Evolutionary conservation across 2,888 invertebrate species (phyloP).

Genomic region (Acrobasis suavella): DNA sequence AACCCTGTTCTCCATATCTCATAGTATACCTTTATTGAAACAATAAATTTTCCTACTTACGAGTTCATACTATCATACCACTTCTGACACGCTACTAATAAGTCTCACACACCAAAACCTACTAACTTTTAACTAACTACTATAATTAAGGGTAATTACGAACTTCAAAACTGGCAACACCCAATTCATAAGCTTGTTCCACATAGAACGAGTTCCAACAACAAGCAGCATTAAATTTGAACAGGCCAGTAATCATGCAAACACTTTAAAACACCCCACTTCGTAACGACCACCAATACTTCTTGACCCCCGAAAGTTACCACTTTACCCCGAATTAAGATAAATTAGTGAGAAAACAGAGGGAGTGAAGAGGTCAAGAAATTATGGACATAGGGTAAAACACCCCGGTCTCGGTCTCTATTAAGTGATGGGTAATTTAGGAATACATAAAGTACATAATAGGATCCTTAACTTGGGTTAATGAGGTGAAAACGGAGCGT

Average conservation of each 20-base stretch:
- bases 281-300: constrained; percentile 53
- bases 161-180: constrained; percentile 30
- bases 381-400: constrained; percentile 57
- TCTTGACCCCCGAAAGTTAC: constrained; percentile 41
- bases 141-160: constrained; percentile 27
- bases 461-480: constrained; percentile 77
- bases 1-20: too few relatives aligned
- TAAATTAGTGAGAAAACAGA: constrained; percentile 26
- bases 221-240: constrained; percentile 73
- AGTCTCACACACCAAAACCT: constrained; percentile 13
- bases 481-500: constrained; percentile 79
- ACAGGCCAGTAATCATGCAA: constrained; percentile 75
- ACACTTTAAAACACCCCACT: constrained; percentile 75
- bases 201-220: constrained; percentile 40
- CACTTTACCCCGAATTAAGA: constrained; percentile 29
- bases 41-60: too few relatives aligned
- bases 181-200: constrained; percentile 59
- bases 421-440: constrained; percentile 82
- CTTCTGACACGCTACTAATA: constrained; percentile 9
- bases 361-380: constrained; percentile 45
- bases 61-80: background rate
- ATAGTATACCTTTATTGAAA: too few relatives aligned
- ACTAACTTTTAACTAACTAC: constrained; percentile 12
- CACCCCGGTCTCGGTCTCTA: constrained; percentile 67
- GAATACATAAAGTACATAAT: constrained; percentile 82